Evolutionary conservation across 2,888 invertebrate species (phyloP), one percentile per base, ranked within the genome.

Genomic region (Eurytoma californica): DNA sequence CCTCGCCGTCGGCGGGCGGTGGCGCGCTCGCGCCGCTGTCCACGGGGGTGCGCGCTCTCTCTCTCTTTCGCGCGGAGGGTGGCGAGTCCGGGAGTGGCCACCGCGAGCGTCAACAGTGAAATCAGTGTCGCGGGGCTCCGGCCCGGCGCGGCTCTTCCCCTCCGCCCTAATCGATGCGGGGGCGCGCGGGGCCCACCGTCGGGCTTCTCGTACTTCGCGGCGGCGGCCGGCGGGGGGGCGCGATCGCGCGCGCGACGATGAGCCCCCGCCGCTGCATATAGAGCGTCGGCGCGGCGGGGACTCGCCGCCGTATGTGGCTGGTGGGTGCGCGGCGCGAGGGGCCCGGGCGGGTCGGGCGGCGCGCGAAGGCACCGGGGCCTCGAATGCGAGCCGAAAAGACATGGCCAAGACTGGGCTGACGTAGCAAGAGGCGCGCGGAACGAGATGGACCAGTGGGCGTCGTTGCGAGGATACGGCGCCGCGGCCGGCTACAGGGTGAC

Each of bases 331-430:
- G 53, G 39, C n/a, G 16, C 53, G 16, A n/a, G 0, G 61, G n/a
- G 61, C 16, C 58, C 58, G 58, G 61, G n/a, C 61, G 61, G 18
- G 14, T n/a, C 16, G 12, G 47, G 47, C 47, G 20, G 9, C 28
- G 13, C n/a, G 39, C 13, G 24, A 57, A 30, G 51, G 20, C n/a
- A 24, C 58, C 61, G 61, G 20, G 20, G n/a, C 74, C 80, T 80
- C 74, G 78, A 80, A 80, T 78, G 74, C 78, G 74, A 72, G 3
- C 16, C 24, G 60, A 77, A 47, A 72, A 80, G 76, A 78, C 77
- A 74, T 80, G 76, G 82, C 78, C 79, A 80, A 80, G 77, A 77
- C 81, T 82, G 14, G n/a, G 77, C 68, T 49, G 68, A 28, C 65
- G 79, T 65, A 63, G 53, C 80, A 51, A 76, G 20, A 47, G 28